Percentiles rank a stretch among this genome's conserved stretches.
Conservation (phyloP, 1,140 invertebrate genomes). For the Asbolus verrucosus region DNA sequence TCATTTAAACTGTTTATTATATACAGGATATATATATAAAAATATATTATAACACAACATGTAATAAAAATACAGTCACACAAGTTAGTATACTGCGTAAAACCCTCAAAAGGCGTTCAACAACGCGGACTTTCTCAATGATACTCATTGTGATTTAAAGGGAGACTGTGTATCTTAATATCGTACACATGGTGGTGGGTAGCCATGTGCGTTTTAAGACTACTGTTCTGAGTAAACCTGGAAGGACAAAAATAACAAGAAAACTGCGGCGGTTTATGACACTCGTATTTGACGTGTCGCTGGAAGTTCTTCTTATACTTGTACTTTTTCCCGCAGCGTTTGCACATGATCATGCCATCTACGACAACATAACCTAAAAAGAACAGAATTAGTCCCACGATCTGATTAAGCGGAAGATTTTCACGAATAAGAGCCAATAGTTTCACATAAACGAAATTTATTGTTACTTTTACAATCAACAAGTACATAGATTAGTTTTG, state of each 20-base stretch:
- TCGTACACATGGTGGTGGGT: conserved; percentile 23
- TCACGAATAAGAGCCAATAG: no score
- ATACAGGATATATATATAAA: no score
- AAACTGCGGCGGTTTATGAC: conserved; percentile 56
- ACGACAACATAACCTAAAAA: conserved; percentile 11
- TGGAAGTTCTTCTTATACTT: conserved; percentile 65
- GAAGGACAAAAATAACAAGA: conserved; percentile 49
- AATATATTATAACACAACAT: no score
- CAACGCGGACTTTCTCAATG: not conserved
- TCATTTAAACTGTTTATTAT: not conserved
- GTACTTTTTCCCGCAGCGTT: conserved; percentile 68
- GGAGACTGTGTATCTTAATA: not conserved
- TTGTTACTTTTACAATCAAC: not conserved
- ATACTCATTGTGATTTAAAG: no score
- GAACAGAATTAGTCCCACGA: conserved; percentile 2
- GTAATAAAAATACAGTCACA: no score
- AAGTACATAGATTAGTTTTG: conserved; percentile 1
- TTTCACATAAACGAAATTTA: not conserved
- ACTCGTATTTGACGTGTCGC: conserved; percentile 68
- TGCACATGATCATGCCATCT: conserved; percentile 11
- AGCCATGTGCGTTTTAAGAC: conserved; percentile 51
- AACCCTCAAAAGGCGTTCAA: no score
- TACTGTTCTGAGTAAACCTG: conserved; percentile 54
- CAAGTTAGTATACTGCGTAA: no score
- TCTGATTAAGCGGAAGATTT: no score